Evolutionary conservation across 2,888 invertebrate species (phyloP).

Genomic region (Erebia aethiops): DNA sequence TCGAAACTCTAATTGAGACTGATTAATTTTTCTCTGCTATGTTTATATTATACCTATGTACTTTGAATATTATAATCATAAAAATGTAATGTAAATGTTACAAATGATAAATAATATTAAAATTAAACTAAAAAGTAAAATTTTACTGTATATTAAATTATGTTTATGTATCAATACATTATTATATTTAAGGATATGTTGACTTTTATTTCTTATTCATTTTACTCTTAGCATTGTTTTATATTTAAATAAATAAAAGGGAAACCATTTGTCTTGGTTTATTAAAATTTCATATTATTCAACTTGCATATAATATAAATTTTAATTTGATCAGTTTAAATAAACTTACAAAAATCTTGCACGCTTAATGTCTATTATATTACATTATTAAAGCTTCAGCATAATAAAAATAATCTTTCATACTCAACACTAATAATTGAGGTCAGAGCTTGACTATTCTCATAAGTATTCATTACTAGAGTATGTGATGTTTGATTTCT

Average conservation of each 20-base stretch:
- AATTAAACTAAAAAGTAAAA: constrained; percentile 1
- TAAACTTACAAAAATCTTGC: constrained; percentile 80
- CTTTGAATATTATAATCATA: neutral
- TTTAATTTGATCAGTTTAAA: constrained; percentile 80
- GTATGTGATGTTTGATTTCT: constrained; percentile 85
- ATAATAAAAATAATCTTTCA: constrained; percentile 74
- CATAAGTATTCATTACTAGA: constrained; percentile 86
- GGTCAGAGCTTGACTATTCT: constrained; percentile 57
- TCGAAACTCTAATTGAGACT: constrained; percentile 88
- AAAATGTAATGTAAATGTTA: neutral
- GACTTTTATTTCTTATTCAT: constrained; percentile 22
- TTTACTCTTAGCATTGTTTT: neutral
- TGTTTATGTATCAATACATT: constrained; percentile 4
- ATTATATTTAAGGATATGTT: constrained; percentile 14
- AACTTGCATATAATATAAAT: constrained; percentile 80
- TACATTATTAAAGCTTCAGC: constrained; percentile 82
- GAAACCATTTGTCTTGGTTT: constrained; percentile 66
- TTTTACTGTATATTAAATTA: constrained; percentile 3
- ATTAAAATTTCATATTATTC: constrained; percentile 78
- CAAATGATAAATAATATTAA: neutral
- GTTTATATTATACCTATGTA: neutral
- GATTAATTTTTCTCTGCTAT: constrained; percentile 44
- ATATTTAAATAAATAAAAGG: constrained; percentile 56
- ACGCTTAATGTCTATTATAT: constrained; percentile 78
- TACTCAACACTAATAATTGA: constrained; percentile 54